A percentile compares a stretch with the other conserved stretches of the same genome.
phyloP scores from a whole-genome alignment of 2,888 invertebrate genomes.

The Meteorus colon region DNA sequence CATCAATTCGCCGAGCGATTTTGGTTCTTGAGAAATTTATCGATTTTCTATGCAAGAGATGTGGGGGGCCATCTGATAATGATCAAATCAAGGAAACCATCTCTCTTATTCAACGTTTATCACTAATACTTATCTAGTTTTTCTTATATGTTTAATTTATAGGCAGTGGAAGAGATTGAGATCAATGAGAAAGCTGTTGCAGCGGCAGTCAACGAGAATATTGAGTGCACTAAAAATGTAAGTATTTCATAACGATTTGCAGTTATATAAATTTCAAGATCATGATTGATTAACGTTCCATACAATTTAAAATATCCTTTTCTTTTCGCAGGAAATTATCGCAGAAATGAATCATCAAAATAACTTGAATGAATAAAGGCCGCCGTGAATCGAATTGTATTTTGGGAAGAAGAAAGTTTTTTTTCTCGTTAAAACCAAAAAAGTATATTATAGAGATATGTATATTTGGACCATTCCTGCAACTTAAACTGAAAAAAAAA shows the following conservation, averaged over 20 bases:
- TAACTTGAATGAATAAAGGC: conserved; percentile 69
- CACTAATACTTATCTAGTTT: conserved; percentile 14
- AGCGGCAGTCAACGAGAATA: conserved; percentile 68
- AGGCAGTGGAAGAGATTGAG: conserved; percentile 71
- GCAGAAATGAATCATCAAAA: conserved; percentile 69
- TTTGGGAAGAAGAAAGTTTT: conserved; percentile 73
- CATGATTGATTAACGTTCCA: too few relatives aligned
- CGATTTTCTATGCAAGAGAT: conserved; percentile 34
- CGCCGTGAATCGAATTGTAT: conserved; percentile 69
- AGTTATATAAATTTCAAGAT: too few relatives aligned
- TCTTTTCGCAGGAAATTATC: conserved; percentile 68
- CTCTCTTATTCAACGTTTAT: not conserved
- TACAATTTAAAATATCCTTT: conserved; percentile 18
- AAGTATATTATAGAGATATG: conserved; percentile 73
- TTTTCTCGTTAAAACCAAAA: conserved; percentile 74
- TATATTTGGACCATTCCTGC: conserved; percentile 73
- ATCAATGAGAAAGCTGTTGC: conserved; percentile 71
- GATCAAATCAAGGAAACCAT: conserved; percentile 11
- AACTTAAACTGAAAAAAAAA: conserved; percentile 69
- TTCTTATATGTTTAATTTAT: conserved; percentile 43
- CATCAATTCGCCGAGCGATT: conserved; percentile 58
- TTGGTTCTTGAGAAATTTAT: conserved; percentile 61
- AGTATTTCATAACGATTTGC: conserved; percentile 49
- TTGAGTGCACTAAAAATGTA: conserved; percentile 69
- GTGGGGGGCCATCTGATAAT: conserved; percentile 72